Percentiles rank a stretch among this genome's conserved stretches.
Conservation (phyloP, 2,888 invertebrate genomes). For the Ornithoptera alexandrae region DNA sequence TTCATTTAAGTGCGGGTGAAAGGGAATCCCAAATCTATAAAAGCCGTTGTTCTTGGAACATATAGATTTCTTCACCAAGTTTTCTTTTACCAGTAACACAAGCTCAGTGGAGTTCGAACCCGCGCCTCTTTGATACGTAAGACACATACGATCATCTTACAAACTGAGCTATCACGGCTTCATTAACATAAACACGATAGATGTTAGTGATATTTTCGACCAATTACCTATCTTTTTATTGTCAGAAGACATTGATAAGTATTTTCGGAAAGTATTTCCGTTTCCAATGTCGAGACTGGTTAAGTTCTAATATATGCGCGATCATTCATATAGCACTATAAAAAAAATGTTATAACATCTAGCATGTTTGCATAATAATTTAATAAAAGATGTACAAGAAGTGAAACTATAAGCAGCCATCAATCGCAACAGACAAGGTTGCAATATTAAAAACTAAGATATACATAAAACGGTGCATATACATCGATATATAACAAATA, state of each 20-base stretch:
- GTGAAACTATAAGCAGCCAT: constrained; percentile 18
- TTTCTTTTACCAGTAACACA: no score
- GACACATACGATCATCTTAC: no score
- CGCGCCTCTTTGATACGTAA: no score
- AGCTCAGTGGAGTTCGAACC: no score
- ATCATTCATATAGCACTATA: not conserved
- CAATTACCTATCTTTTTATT: not conserved
- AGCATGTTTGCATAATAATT: constrained; percentile 1
- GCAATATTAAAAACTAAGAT: not conserved
- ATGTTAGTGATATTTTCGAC: not conserved
- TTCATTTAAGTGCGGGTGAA: no score
- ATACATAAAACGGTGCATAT: constrained; percentile 5
- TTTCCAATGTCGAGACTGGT: not conserved
- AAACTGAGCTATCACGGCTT: no score
- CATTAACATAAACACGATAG: not conserved
- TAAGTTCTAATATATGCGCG: not conserved
- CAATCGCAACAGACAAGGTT: constrained; percentile 12
- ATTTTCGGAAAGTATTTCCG: constrained; percentile 5
- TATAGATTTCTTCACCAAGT: no score
- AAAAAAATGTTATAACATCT: not conserved
- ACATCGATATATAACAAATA: constrained; percentile 2
- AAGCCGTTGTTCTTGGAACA: no score
- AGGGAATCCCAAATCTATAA: no score
- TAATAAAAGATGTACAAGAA: not conserved
- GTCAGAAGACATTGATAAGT: not conserved